Conservation (phyloP, 2,888 invertebrate genomes). For the Zaprionus lineosus region DNA sequence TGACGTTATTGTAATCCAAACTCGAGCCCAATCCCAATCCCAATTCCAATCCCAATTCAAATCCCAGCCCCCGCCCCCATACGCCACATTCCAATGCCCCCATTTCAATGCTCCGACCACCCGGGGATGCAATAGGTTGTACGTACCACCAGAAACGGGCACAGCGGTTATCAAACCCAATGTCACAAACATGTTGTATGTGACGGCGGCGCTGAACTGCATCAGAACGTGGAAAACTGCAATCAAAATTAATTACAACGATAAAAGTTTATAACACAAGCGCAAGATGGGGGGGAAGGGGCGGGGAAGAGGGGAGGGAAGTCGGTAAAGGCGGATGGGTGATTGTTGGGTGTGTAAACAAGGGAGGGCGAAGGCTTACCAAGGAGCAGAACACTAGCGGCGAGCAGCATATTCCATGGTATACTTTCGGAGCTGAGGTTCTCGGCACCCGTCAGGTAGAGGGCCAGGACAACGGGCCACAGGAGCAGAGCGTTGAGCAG, state of each 20-base stretch:
- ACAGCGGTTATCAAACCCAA: conserved; percentile 96
- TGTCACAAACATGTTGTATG: conserved; percentile 97
- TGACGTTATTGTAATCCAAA: conserved; percentile 7
- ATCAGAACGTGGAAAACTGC: conserved; percentile 95
- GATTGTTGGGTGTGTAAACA: too few relatives aligned
- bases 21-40: conserved; percentile 5
- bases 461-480: conserved; percentile 94
- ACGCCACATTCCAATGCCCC: too few relatives aligned
- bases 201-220: conserved; percentile 96
- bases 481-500: conserved; percentile 92
- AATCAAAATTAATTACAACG: conserved; percentile 78
- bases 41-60: neutral
- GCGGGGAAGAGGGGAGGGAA: neutral
- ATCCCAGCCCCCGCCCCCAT: neutral
- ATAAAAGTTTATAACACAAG: conserved; percentile 44
- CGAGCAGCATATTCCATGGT: conserved; percentile 93
- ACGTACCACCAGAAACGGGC: conserved; percentile 95
- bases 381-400: conserved; percentile 90
- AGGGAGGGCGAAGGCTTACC: too few relatives aligned
- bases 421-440: conserved; percentile 90
- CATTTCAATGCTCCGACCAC: too few relatives aligned
- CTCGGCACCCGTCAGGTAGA: conserved; percentile 94
- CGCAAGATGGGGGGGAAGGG: neutral
- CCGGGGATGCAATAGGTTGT: conserved; percentile 21
- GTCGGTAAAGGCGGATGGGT: neutral